Evolutionary conservation across 2,113 vertebrate genomes (phyloP), one percentile per base, ranked within the genome.

Genomic region (Gadus chalcogrammus): DNA sequence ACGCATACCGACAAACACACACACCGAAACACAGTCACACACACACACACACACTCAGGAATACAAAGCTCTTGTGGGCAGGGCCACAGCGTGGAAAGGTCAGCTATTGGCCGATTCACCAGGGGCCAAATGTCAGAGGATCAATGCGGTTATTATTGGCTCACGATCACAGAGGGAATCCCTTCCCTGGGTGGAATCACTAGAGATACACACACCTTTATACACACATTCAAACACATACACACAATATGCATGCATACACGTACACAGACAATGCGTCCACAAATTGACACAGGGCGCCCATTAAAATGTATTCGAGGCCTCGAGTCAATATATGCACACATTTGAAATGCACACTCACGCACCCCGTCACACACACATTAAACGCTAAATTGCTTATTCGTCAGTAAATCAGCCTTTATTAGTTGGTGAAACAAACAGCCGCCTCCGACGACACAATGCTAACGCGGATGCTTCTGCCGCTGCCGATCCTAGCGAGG

Each of bases 141-240:
- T 91, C 88, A 48, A 88, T 91, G 56, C 4, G 48, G 72, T 77
- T 86, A 74, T 85, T 85, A 87, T 80, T 80, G 75, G 78, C 80
- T 65, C 7, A 18, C 67, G 53, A 56, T n/a, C 61, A 22, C 52
- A 17, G 67, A 16, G 74, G 75, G 73, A 79, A 17, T 5, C 31
- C 48, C 64, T 67, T 68, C 78, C 83, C 74, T 18, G 64, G 72
- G 78, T 71, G 74, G 76, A 61, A 79, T 56, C 62, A 61, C 31
- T 28, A 75, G 20, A 72, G 69, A 62, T 18, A 52, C 9, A 64
- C 18, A 12, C 67, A 68, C 9, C 17, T 53, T 15, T 53, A 56
- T 53, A 28, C 28, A 15, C 20, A 42, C 64, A 65, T 20, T n/a
- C 64, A 17, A 64, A 66, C 12, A 64, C 56, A 64, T 4, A 6